Base-by-base conservation (phyloP, 2,797 vertebrate species). In the Oreochromis mossambicus region DNA sequence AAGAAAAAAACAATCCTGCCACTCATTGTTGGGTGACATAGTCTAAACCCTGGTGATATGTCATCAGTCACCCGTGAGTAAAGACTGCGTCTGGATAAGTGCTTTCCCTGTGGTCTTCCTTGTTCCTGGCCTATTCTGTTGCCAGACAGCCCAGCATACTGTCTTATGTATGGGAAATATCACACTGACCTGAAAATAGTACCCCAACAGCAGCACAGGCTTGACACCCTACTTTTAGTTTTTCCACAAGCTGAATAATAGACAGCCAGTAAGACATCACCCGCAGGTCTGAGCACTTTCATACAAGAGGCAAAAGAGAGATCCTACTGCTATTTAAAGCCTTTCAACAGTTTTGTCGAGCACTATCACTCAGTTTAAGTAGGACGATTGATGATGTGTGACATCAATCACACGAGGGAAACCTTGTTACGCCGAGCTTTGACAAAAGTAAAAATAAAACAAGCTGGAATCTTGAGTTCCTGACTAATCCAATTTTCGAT, bases 231-330 rank as follows among this genome's bases (percentile, higher is more conserved):
- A 88, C 84, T 89, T 94, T 94, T 83, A 91, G 86, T 86, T 89
- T 91, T 83, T 87, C 89, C 86, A 83, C 94, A 92, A 95, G 95
- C 94, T 95, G 95, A 94, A 91, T 91, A 95, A 96, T 61, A 95
- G 86, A 86, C 73, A 78, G 70, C 34, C 78, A 43, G 89, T 80
- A 81, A 89, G 83, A 81, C 85, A 78, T 58, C 38, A 15, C 56
- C 83, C 29, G n/a, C 38, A 68, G 86, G 46, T 80, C 43, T 19
- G 29, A 86, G 88, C 58, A 34, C 73, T 83, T 86, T 86, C 77
- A 73, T 80, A 7, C 46, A 89, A 86, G 10, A 63, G 34, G 77
- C 80, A 70, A 26, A 29, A 58, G 73, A 82, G 83, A 83, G 17
- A 79, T 83, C 70, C 63, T 75, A 15, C 76, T 63, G 82, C 77